phyloP scores from a whole-genome alignment of 2,113 vertebrate species.

The Anthoscopus minutus region DNA sequence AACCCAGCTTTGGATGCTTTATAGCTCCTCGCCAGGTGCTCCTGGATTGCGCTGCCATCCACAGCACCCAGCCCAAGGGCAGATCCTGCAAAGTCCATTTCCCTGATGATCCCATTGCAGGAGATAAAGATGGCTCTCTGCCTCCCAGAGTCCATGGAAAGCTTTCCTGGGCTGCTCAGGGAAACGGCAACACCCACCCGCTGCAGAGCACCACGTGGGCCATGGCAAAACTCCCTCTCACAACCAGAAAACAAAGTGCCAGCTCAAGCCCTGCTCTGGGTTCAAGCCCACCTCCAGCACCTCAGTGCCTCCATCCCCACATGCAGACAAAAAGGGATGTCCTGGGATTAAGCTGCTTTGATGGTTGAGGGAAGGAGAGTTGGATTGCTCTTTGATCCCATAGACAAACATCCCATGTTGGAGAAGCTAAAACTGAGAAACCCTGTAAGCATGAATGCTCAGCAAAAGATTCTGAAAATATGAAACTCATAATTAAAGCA shows the following conservation, averaged over 20 bases:
- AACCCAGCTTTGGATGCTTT: background rate
- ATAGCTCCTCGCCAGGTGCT: background rate
- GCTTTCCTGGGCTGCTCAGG: background rate
- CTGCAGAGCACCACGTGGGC: background rate
- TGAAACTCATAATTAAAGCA: no score
- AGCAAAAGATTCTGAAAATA: no score
- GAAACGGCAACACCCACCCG: rapidly evolving
- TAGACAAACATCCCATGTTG: no score
- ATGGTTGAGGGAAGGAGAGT: background rate
- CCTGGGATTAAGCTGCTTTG: background rate
- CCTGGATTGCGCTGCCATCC: background rate
- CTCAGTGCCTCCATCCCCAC: rapidly evolving
- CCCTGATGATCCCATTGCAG: background rate
- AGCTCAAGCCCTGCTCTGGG: background rate
- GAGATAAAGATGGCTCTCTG: background rate
- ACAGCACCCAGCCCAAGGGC: background rate
- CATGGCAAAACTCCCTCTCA: background rate
- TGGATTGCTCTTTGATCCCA: rapidly evolving
- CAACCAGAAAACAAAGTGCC: background rate
- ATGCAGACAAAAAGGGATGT: background rate
- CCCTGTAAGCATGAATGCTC: no score
- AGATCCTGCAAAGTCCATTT: background rate
- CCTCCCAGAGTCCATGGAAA: background rate
- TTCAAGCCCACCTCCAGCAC: background rate
- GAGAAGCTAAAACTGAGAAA: no score